Base-by-base conservation (phyloP, 2,797 vertebrate genomes). In the Lateolabrax maculatus region DNA sequence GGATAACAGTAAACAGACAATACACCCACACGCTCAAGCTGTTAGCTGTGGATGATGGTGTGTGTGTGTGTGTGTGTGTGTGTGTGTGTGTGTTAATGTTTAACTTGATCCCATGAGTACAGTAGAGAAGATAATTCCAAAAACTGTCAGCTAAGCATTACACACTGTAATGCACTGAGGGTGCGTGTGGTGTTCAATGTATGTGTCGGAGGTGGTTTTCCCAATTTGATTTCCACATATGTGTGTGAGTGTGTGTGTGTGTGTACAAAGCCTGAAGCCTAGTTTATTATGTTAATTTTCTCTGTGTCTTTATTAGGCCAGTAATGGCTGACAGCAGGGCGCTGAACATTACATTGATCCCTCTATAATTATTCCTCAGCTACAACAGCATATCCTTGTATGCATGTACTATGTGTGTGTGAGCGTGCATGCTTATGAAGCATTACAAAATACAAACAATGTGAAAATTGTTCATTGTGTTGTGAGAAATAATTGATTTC, bases 271-370 rank as follows among this genome's bases (percentile, higher is more conserved):
- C 76, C 61, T 41, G 27, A n/a, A 72, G 78, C 61, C 36, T 71
- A 51, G 75, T 76, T 83, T 70, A 79, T 85, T 81, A 84, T 87
- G 81, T 74, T 81, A 66, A 80, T 84, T 73, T 66, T 75, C 65
- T 74, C 75, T 49, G 41, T 75, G 72, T 89, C 77, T 83, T 80
- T 90, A 90, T 90, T 86, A 86, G 80, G 44, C 29, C 79, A 71
- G 71, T 85, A 84, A 89, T 87, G 79, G 78, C 64, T 81, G 77
- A 85, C 87, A 88, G 88, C 82, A 82, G 87, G 81, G 86, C 56
- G 60, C 57, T 83, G 60, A 83, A 78, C 73, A 83, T 86, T 77
- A 72, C 73, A 87, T 71, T 84, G 85, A 84, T 82, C 69, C 80
- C 44, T 68, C 52, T 64, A 58, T 87, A 79, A 90, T 84, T 83